Conservation (phyloP, 2,888 invertebrate species). For the Empis stercorea region DNA sequence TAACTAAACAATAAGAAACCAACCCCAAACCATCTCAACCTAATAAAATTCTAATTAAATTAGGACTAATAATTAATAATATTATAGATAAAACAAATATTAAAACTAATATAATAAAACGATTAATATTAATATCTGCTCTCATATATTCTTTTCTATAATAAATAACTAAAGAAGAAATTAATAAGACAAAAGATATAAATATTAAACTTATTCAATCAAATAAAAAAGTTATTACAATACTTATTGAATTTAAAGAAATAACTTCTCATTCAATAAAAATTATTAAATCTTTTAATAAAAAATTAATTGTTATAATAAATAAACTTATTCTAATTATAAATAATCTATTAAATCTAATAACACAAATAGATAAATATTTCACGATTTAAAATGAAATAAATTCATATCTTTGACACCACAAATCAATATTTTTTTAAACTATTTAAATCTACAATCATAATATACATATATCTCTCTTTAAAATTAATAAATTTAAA, state of each 20-base stretch:
- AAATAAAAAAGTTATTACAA: slow-evolving; percentile 44
- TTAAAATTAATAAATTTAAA: slow-evolving; percentile 48
- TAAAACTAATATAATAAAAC: slow-evolving; percentile 51
- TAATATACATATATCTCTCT: slow-evolving; percentile 39
- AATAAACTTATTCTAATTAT: slow-evolving; percentile 33
- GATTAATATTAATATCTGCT: slow-evolving; percentile 43
- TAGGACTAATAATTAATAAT: slow-evolving; percentile 53
- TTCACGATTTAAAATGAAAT: slow-evolving; percentile 41
- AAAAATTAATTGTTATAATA: slow-evolving; percentile 36
- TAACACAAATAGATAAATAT: slow-evolving; percentile 41
- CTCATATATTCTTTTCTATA: slow-evolving; percentile 52
- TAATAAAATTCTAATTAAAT: slow-evolving; percentile 56
- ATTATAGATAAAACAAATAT: slow-evolving; percentile 55
- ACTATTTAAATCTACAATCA: slow-evolving; percentile 47
- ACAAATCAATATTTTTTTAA: slow-evolving; percentile 57
- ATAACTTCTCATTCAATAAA: slow-evolving; percentile 45
- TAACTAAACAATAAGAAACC: slow-evolving; percentile 55
- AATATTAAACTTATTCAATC: slow-evolving; percentile 53
- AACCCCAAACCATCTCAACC: slow-evolving; percentile 63
- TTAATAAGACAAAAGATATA: slow-evolving; percentile 49
- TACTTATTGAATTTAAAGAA: slow-evolving; percentile 37
- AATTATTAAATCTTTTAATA: slow-evolving; percentile 36
- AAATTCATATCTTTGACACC: slow-evolving; percentile 43
- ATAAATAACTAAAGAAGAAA: slow-evolving; percentile 51
- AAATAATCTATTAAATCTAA: slow-evolving; percentile 41